These are phyloP conservation scores for Ceratina japonica DNA, from an alignment of 1,140 invertebrate species.

Conservation along the genomic window DNA sequence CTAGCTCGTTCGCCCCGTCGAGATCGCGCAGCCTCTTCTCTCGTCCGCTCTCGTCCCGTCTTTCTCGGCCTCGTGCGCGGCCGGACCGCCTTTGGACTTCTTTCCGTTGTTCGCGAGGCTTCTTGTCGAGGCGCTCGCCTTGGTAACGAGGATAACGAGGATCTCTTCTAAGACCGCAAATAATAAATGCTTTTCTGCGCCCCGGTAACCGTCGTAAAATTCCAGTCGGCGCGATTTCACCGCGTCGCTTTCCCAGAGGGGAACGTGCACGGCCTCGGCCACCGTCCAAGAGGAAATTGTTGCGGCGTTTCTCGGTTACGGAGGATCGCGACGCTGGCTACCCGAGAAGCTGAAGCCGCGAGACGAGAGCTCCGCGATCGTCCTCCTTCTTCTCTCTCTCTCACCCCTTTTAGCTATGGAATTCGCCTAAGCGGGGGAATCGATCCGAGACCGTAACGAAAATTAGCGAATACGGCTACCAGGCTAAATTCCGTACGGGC, in stretches of 20 bases:
- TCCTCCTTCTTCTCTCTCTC: neutral
- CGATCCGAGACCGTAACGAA: conserved; percentile 41
- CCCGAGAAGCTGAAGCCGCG: neutral
- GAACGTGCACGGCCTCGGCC: neutral
- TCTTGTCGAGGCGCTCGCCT: conserved; percentile 42
- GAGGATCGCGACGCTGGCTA: neutral
- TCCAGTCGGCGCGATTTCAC: conserved; percentile 46
- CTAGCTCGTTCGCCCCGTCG: conserved; percentile 8
- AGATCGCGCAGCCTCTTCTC: neutral
- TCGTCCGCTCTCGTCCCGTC: neutral
- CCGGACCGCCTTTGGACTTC: conserved; percentile 11
- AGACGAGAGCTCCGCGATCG: conserved; percentile 2
- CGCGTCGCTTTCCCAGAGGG: conserved; percentile 47
- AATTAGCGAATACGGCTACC: conserved; percentile 40
- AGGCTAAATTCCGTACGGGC: neutral
- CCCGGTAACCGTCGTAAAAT: conserved; percentile 58
- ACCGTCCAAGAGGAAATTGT: conserved; percentile 36
- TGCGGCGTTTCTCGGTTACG: conserved; percentile 31
- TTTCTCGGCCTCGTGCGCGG: neutral
- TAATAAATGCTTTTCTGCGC: conserved; percentile 63
- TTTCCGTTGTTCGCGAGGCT: conserved; percentile 18
- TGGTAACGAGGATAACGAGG: conserved; percentile 66
- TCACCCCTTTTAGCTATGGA: conserved; percentile 7
- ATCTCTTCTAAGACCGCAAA: conserved; percentile 65
- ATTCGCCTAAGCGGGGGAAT: conserved; percentile 23